phyloP scores from a whole-genome alignment of 2,888 invertebrate species.

The Dynastes hyllus region DNA sequence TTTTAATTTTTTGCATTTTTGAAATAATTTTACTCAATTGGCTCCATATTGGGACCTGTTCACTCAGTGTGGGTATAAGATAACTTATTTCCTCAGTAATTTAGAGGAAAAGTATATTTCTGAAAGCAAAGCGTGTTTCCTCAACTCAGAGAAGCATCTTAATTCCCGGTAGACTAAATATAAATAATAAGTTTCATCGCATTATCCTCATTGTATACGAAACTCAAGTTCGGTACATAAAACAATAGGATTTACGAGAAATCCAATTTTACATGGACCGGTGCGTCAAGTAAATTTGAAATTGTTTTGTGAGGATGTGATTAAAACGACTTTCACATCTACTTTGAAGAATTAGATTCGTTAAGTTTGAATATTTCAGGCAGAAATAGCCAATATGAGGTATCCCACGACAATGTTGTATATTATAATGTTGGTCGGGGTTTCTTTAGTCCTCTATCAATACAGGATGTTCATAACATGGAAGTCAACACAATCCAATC shows the following conservation, averaged over 20 bases:
- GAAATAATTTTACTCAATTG: too few relatives aligned
- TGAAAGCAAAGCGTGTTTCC: too few relatives aligned
- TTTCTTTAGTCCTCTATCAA: slow-evolving; percentile 78
- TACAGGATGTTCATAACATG: slow-evolving; percentile 76
- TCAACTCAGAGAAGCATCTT: too few relatives aligned
- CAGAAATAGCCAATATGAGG: slow-evolving; percentile 68
- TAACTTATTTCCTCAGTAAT: too few relatives aligned
- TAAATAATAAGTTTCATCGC: too few relatives aligned
- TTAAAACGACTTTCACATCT: background rate
- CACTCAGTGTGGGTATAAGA: too few relatives aligned
- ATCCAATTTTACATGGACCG: background rate
- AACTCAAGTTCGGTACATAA: background rate
- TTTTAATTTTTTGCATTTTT: too few relatives aligned
- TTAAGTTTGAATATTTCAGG: slow-evolving; percentile 35
- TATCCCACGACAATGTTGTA: slow-evolving; percentile 77
- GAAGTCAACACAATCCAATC: slow-evolving; percentile 65
- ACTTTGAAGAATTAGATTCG: background rate
- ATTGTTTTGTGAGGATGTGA: background rate
- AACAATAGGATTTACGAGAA: background rate
- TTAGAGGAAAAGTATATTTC: too few relatives aligned
- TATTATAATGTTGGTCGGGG: slow-evolving; percentile 77
- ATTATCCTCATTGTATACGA: too few relatives aligned
- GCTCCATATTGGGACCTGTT: too few relatives aligned
- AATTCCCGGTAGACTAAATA: too few relatives aligned
- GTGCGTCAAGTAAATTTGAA: background rate